Evolutionary conservation across 2,888 invertebrate genomes (phyloP).

Genomic region (Sympetrum striolatum): DNA sequence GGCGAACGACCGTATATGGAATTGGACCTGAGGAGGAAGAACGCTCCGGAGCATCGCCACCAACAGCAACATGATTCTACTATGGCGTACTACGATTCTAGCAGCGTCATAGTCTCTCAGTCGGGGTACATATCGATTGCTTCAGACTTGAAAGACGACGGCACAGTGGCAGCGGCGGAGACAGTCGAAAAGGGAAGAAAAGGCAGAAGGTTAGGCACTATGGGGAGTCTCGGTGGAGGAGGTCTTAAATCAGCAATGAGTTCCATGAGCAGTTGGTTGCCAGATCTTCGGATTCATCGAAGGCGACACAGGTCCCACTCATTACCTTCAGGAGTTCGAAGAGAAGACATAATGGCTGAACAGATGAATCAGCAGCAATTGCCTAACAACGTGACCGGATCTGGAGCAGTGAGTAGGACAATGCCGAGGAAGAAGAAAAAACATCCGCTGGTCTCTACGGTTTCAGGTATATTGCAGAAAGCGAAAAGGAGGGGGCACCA

Average conservation of each 20-base stretch:
- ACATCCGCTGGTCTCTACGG: conserved; percentile 80
- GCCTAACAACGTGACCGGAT: conserved; percentile 45
- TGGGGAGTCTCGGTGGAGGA: conserved; percentile 58
- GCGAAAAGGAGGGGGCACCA: conserved; percentile 72
- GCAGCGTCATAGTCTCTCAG: conserved; percentile 75
- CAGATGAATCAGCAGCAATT: conserved; percentile 59
- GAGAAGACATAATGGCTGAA: conserved; percentile 63
- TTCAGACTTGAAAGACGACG: conserved; percentile 68
- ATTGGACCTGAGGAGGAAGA: conserved; percentile 62
- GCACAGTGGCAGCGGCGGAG: conserved; percentile 61
- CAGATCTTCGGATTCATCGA: conserved; percentile 75
- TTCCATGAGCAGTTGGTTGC: conserved; percentile 80
- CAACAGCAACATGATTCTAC: conserved; percentile 49
- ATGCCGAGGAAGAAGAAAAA: conserved; percentile 73
- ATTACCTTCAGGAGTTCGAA: conserved; percentile 74
- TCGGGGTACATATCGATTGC: conserved; percentile 80
- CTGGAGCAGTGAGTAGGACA: conserved; percentile 47
- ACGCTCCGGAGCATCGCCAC: conserved; percentile 59
- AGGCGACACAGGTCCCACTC: conserved; percentile 84
- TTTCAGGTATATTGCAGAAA: conserved; percentile 85
- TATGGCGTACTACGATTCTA: conserved; percentile 62
- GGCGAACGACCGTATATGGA: conserved; percentile 59
- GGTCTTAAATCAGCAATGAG: conserved; percentile 82
- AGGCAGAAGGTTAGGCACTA: neutral
- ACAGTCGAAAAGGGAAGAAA: conserved; percentile 69